These are phyloP conservation scores for Leuciscus waleckii DNA, from an alignment of 2,797 vertebrate species.

Conservation along the genomic window DNA sequence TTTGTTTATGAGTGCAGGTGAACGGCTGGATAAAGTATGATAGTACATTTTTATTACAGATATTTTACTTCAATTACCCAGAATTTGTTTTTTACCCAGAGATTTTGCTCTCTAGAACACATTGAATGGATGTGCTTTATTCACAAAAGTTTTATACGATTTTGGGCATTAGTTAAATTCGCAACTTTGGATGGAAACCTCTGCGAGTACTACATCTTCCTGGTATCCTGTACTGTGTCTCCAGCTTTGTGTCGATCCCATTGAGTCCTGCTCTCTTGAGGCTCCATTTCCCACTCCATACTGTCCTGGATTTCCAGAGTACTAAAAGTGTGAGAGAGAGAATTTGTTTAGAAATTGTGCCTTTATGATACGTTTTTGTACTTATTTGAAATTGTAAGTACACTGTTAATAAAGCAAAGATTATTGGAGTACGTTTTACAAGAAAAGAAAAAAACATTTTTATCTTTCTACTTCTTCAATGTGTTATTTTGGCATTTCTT, in stretches of 20 bases:
- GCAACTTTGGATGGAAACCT: background rate
- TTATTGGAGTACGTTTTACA: background rate
- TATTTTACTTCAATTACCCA: background rate
- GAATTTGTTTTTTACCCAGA: background rate
- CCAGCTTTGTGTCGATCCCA: slow-evolving; percentile 74
- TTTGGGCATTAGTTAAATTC: background rate
- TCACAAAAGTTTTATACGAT: background rate
- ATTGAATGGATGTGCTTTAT: background rate
- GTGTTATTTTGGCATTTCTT: background rate
- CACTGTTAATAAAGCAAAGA: background rate
- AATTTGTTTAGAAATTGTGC: background rate
- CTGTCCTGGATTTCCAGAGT: slow-evolving; percentile 56
- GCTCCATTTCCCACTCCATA: slow-evolving; percentile 71
- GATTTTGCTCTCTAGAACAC: background rate
- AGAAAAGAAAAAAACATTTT: background rate
- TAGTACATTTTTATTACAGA: background rate
- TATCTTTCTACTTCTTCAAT: background rate
- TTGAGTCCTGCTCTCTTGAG: slow-evolving; percentile 60
- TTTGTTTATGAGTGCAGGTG: background rate
- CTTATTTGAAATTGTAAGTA: background rate
- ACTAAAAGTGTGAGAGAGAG: slow-evolving; percentile 59
- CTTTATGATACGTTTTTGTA: background rate
- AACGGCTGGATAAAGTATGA: background rate
- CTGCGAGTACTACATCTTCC: slow-evolving; percentile 66
- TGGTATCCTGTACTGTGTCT: slow-evolving; percentile 74